A percentile compares a stretch with the other conserved stretches of the same genome.
phyloP scores from a whole-genome alignment of 2,113 vertebrate genomes.

The Lepus europaeus region DNA sequence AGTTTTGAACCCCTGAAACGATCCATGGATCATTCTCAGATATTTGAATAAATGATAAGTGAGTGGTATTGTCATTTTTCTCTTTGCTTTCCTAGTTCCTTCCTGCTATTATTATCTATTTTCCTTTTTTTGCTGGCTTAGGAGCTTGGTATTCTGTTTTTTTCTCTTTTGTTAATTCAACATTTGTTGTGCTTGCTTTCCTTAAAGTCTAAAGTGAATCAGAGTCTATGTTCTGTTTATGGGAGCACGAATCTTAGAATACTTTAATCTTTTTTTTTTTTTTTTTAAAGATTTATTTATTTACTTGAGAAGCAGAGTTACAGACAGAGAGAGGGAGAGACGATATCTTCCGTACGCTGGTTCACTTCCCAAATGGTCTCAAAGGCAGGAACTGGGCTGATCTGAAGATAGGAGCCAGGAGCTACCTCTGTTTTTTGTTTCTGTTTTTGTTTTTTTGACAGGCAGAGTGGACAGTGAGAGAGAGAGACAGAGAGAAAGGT shows the following conservation, averaged over 20 bases:
- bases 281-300: too few relatives aligned
- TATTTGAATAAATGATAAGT: constrained; percentile 24
- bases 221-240: background rate
- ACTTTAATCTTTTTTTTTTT: background rate
- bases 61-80: background rate
- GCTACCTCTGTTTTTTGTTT: too few relatives aligned
- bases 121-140: background rate
- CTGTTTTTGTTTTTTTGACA: too few relatives aligned
- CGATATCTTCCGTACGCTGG: too few relatives aligned
- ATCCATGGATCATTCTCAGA: background rate
- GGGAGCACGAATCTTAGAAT: background rate
- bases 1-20: background rate
- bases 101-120: background rate
- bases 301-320: too few relatives aligned
- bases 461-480: too few relatives aligned
- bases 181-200: background rate
- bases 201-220: constrained; percentile 14
- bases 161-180: constrained; percentile 49
- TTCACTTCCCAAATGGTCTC: too few relatives aligned
- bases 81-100: background rate
- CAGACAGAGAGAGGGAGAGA: too few relatives aligned
- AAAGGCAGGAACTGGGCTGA: too few relatives aligned
- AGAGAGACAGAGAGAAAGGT: too few relatives aligned
- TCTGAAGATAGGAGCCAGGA: too few relatives aligned
- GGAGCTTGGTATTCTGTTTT: background rate